phyloP scores from a whole-genome alignment of 2,797 vertebrate species.

The Yasuhikotakia modesta region DNA sequence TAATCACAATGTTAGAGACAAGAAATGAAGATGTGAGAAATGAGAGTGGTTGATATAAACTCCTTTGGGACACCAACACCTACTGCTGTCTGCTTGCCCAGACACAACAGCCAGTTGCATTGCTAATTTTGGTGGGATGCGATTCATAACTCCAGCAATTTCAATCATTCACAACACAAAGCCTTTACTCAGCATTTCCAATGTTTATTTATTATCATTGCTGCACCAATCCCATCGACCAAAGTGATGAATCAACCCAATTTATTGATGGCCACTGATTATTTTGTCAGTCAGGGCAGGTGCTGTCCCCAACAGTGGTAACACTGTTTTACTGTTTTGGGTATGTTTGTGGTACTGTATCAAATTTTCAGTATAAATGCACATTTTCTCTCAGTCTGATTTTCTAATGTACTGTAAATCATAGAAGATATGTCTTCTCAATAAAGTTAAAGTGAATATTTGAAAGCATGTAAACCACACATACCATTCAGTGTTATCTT shows the following conservation, averaged over 20 bases:
- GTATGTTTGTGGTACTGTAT: not conserved
- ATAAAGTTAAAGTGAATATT: not conserved
- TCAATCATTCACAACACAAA: conserved; percentile 6
- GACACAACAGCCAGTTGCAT: conserved; percentile 10
- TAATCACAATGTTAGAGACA: not conserved
- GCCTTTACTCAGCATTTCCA: conserved; percentile 12
- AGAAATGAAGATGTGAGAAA: not conserved
- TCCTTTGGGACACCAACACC: conserved; percentile 14
- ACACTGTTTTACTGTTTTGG: not conserved
- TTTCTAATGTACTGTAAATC: no score
- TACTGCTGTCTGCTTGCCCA: conserved; percentile 13
- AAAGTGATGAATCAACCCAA: not conserved
- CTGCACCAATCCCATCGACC: not conserved
- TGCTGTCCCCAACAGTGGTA: not conserved
- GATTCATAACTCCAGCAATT: not conserved
- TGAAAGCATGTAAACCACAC: not conserved
- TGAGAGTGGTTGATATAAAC: conserved; percentile 22
- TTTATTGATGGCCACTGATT: conserved; percentile 6
- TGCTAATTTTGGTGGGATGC: not conserved
- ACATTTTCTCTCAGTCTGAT: no score
- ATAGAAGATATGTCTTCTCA: no score
- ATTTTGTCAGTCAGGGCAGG: conserved; percentile 4
- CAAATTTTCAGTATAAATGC: no score
- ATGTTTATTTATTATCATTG: conserved; percentile 21
- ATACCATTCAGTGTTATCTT: no score